phyloP scores from a whole-genome alignment of 1,140 invertebrate genomes.

The Acyrthosiphon pisum region DNA sequence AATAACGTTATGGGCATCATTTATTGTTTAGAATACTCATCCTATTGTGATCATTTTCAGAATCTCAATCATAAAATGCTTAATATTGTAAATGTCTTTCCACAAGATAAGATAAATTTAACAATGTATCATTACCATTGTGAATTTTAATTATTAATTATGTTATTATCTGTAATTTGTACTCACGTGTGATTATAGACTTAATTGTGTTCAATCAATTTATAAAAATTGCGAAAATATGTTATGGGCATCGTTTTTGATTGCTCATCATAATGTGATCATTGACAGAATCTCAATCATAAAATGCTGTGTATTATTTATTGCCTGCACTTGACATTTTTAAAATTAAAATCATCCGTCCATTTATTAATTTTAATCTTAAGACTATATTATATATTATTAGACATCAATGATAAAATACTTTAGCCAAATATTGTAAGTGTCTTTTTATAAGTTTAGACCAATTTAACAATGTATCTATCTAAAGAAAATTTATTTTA shows the following conservation, averaged over 20 bases:
- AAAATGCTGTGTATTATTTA: not conserved
- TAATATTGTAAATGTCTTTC: not conserved
- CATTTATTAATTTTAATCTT: slow-evolving; percentile 6
- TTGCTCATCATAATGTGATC: not conserved
- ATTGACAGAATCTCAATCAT: not conserved
- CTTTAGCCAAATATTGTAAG: slow-evolving; percentile 9
- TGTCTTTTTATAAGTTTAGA: not conserved
- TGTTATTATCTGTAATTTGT: not conserved
- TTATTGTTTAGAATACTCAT: not conserved
- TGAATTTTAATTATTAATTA: not conserved
- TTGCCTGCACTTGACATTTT: not conserved
- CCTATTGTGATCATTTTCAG: not conserved
- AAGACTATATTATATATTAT: not conserved
- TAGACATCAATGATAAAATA: not conserved
- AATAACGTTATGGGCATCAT: not conserved
- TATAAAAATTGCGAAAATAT: not conserved
- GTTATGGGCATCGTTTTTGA: not conserved
- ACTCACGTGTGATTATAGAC: not conserved
- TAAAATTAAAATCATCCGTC: not conserved
- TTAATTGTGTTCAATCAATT: not conserved
- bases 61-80: not conserved
- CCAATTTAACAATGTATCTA: not conserved
- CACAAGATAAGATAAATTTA: not conserved
- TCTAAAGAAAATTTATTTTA: not conserved
- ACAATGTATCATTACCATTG: not conserved